Base-by-base conservation (phyloP, 1,140 invertebrate species). In the Hylaeus volcanicus region DNA sequence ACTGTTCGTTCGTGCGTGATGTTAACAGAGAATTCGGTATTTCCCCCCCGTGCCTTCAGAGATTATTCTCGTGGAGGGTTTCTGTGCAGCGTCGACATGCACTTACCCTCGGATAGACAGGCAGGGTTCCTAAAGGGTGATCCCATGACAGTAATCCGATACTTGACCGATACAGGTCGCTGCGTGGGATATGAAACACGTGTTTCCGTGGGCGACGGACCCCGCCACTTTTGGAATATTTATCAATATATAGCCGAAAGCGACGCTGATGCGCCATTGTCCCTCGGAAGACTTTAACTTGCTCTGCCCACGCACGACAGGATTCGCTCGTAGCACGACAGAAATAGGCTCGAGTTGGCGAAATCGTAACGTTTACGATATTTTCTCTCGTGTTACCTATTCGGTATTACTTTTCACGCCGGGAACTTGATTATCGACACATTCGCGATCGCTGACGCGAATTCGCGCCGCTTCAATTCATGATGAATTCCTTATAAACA, bases 91-190 rank as follows among this genome's bases (percentile, higher is more conserved):
- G 80, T 79, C 70, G 71, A 83, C 78, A 86, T 69, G 73, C 73
- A 81, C 74, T 86, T 86, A 86, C 78, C 74, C 72, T 86, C 73
- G 56, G 79, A 81, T 66, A 81, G 73, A 84, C 69, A 70, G 71
- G 53, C 83, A 73, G 84, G 73, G 74, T 83, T 85, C 73, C 74
- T 79, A 85, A 82, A 81, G 74, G 79, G 85, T 85, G 76, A 86
- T 86, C 73, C 77, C 77, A 74, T 80, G 69, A 80, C 84, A 68
- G 77, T 84, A 87, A 86, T 86, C 71, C 78, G 77, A 86, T 85
- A 86, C 80, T 86, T 85, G 85, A 85, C 83, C 83, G 73, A 83
- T 86, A 85, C 71, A 72, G 72, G 77, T 79, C 68, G 80, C 70
- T 53, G 73, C 69, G 74, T 85, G 80, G 83, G 79, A 84, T 79